Conservation (phyloP, 2,113 vertebrate genomes). For the Pristiophorus japonicus region DNA sequence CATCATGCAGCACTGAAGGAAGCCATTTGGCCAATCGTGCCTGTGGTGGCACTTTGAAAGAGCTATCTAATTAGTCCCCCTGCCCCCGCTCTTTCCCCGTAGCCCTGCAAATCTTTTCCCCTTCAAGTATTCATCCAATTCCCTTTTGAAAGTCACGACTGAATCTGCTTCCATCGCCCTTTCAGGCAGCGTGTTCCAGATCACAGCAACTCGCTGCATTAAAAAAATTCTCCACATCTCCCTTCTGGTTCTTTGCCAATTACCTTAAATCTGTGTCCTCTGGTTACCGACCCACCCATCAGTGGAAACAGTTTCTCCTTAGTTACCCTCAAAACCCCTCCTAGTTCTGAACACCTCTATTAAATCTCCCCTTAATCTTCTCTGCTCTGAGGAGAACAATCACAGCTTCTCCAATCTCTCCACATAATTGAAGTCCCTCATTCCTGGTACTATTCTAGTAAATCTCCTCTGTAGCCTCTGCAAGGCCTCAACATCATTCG, state of each 20-base stretch:
- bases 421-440: background rate
- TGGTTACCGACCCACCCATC: background rate
- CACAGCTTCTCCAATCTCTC: background rate
- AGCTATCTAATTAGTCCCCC: too few relatives aligned
- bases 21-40: background rate
- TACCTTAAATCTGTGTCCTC: background rate
- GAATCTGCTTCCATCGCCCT: background rate
- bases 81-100: too few relatives aligned
- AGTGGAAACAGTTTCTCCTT: background rate
- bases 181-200: background rate
- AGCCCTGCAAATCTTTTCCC: too few relatives aligned
- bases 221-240: background rate
- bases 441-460: background rate
- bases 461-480: background rate
- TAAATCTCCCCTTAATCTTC: background rate
- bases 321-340: background rate
- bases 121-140: background rate
- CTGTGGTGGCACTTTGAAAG: background rate
- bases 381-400: background rate
- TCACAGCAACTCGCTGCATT: background rate
- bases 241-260: background rate
- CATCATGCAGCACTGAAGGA: background rate
- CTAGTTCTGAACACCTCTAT: background rate
- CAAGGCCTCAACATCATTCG: background rate
- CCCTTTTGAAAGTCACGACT: background rate